Conservation (phyloP, 2,888 invertebrate genomes). For the Dicycla oo region DNA sequence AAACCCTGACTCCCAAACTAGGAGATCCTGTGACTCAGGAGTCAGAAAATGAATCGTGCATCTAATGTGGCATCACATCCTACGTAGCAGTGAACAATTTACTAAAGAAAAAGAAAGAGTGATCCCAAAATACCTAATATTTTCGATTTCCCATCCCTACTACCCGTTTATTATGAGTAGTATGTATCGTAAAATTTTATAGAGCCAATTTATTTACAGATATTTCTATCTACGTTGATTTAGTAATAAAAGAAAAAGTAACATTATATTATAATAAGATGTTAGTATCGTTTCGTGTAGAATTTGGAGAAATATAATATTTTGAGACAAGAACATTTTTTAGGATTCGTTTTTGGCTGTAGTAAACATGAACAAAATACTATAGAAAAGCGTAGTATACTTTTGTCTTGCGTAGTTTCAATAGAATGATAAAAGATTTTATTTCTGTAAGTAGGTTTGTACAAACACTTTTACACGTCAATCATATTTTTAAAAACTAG, state of each 20-base stretch:
- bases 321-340: background rate
- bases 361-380: too few species aligned
- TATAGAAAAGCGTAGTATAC: too few species aligned
- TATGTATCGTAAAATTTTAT: conserved; percentile 54
- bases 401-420: too few species aligned
- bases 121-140: conserved; percentile 23
- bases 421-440: too few species aligned
- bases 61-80: too few species aligned
- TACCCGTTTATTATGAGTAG: conserved; percentile 51
- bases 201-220: conserved; percentile 57
- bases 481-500: too few species aligned
- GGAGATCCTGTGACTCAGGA: too few species aligned
- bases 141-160: conserved; percentile 48
- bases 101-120: background rate
- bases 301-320: background rate
- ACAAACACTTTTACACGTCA: too few species aligned
- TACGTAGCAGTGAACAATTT: background rate
- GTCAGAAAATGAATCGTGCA: too few species aligned
- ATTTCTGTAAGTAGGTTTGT: too few species aligned
- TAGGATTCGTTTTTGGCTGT: too few species aligned
- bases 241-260: conserved; percentile 53
- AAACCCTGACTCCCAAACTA: too few species aligned
- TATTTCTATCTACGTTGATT: conserved; percentile 59
- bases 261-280: conserved; percentile 25
- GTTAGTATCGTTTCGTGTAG: conserved; percentile 4